Evolutionary conservation across 2,797 vertebrate species (phyloP), one percentile per base, ranked within the genome.

Genomic region (Dromococcyx pavoninus): DNA sequence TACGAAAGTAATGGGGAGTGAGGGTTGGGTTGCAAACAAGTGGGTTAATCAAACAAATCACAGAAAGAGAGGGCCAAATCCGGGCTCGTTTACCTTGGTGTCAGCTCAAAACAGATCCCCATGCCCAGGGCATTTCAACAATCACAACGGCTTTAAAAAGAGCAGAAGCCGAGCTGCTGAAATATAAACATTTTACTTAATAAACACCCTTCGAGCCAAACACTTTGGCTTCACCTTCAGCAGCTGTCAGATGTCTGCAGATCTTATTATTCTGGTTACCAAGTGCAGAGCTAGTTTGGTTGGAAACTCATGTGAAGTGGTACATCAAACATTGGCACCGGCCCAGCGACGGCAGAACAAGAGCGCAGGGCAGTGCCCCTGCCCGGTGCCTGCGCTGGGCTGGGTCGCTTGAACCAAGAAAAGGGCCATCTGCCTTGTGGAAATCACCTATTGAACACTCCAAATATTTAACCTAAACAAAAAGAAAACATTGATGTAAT

Each of bases 301-400:
- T 88, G 93, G 94, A 96, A 97, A 97, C 88, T 92, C 67, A 6
- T 92, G 96, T 97, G 97, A 97, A 97, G 97, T 97, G 96, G 96
- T 91, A 96, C 95, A 97, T 97, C 96, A 97, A 97, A 97, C 96
- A 97, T 96, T 97, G 97, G 97, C 97, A 94, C 44, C 1, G 22
- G 86, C 96, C 97, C 97, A 96, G 93, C 27, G 1, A 10, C 28
- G 3, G 83, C 76, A 54, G 83, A 85, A 70, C 53, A 33, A 80
- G 91, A 94, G 91, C 16, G 5, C 65, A 11, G 88, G 4, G 64
- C 65, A n/a, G 87, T 6, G 60, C 94, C 87, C 65, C 90, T 93
- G 80, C 86, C 92, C n/a, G 4, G 25, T 76, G 91, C 92, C 92
- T 66, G 76, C 2, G 6, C 79, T 32, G 95, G 91, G 88, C 92